Base-by-base conservation (phyloP, 2,113 vertebrate genomes). In the Conger conger region DNA sequence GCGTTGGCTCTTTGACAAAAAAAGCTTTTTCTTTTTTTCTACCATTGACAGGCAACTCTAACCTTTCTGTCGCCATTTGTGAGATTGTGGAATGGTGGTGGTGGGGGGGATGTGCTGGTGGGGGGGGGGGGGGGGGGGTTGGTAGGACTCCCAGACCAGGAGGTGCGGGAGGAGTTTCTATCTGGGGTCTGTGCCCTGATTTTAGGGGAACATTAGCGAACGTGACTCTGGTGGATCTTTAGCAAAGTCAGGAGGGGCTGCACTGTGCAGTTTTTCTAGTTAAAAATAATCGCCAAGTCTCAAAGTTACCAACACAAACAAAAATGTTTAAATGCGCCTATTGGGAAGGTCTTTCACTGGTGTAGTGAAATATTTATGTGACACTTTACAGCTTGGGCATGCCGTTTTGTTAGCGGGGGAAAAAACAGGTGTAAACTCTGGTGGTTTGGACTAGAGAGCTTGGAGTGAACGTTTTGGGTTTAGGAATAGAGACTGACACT, bases 351-450 rank as follows among this genome's bases (percentile, higher is more conserved):
- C 79, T 82, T 88, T 89, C 85, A 89, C 84, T 82, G 36, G 82
- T 86, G 57, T 80, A 37, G 82, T 84, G 88, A 89, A 87, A 86
- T 80, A 83, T 92, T 89, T 88, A 91, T 88, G 36, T 88, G 86
- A 86, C 85, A 83, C 79, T 92, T 91, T 84, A 88, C 88, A 81
- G 81, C 85, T 81, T 85, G 83, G 81, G 83, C 87, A 80, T 54
- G 60, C 77, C 87, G 86, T 91, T 88, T 89, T 86, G 82, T 83
- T 86, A 73, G 79, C 50, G 42, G 81, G 60, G 82, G 63, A 17
- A 54, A 84, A 81, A 84, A 87, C 20, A 60, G 88, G 81, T 91
- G 83, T 87, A 38, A 0, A 76, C n/a, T 80, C 82, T 87, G 84
- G 53, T 18, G 53, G 53, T 57, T 57, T 57, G 18, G 53, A 57